Percentiles rank a stretch among this genome's conserved stretches.
Conservation (phyloP, 2,888 invertebrate species). For the Criorhina ranunculi region DNA sequence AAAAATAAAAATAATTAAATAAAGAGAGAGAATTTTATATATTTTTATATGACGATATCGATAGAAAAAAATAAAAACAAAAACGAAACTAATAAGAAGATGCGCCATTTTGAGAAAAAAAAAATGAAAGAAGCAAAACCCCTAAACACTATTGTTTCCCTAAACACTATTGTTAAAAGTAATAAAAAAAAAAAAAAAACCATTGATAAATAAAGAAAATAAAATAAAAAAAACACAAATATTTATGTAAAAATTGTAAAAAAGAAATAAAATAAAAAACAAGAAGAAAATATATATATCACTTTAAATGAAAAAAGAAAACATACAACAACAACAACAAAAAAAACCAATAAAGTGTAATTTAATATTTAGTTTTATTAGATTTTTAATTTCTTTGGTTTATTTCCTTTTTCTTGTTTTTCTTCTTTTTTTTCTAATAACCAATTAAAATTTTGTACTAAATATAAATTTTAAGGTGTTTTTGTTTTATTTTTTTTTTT, state of each 20-base stretch:
- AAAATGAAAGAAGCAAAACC: no score
- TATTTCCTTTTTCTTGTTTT: constrained; percentile 20
- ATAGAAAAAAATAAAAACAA: constrained; percentile 26
- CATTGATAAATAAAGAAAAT: constrained; percentile 47
- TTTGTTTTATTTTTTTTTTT: constrained; percentile 48
- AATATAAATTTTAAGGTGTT: constrained; percentile 10
- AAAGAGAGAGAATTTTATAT: constrained; percentile 72
- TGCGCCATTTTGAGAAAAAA: constrained; percentile 66
- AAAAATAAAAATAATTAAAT: constrained; percentile 43
- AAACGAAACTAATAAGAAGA: constrained; percentile 44
- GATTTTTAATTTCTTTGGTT: constrained; percentile 41
- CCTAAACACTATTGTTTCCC: constrained; percentile 57
- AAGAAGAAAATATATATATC: constrained; percentile 60
- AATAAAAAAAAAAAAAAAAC: constrained; percentile 54
- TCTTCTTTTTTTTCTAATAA: constrained; percentile 20
- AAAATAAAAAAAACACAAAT: constrained; percentile 66
- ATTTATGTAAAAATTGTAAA: constrained; percentile 77
- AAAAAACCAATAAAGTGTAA: constrained; percentile 56
- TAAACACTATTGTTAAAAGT: constrained; percentile 60
- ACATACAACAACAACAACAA: constrained; percentile 31
- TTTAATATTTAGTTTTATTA: constrained; percentile 68
- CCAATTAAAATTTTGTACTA: constrained; percentile 10
- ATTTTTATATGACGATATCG: constrained; percentile 74
- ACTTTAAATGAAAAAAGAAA: constrained; percentile 34
- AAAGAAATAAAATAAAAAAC: constrained; percentile 70